A percentile compares a stretch with the other conserved stretches of the same genome.
Evolutionary conservation across 1,140 invertebrate genomes (phyloP).

Genomic region (Plectus sambesii): DNA sequence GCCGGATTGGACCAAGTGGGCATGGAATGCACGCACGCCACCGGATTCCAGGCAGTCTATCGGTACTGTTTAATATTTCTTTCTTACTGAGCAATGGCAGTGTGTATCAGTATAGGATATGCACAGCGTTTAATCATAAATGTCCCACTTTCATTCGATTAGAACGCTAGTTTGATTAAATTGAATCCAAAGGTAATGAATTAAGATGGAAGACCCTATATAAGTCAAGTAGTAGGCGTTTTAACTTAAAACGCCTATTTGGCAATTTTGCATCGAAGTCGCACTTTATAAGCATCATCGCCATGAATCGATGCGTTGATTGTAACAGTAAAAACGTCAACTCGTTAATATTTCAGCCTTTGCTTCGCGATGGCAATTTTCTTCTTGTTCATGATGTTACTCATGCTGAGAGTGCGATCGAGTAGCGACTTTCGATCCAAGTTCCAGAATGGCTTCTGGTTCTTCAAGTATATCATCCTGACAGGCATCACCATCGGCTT

Average conservation of each 20-base stretch:
- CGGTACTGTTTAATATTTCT: conserved; percentile 23
- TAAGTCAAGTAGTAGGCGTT: conserved; percentile 6
- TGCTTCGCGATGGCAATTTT: conserved; percentile 87
- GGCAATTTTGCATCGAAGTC: conserved; percentile 8
- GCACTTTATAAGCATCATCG: neutral
- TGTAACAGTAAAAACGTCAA: neutral
- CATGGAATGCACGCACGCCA: conserved; percentile 30
- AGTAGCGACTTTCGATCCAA: conserved; percentile 80
- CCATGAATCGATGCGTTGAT: neutral
- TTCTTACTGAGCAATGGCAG: too few species aligned
- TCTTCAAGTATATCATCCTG: conserved; percentile 83
- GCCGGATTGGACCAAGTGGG: conserved; percentile 20
- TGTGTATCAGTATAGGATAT: too few species aligned
- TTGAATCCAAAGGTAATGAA: too few species aligned
- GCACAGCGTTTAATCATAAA: too few species aligned
- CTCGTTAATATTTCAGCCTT: conserved; percentile 63
- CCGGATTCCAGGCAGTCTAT: conserved; percentile 44
- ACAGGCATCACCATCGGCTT: conserved; percentile 84
- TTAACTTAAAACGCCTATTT: conserved; percentile 10
- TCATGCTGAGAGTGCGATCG: conserved; percentile 85
- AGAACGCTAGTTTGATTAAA: too few species aligned
- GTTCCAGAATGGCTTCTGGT: conserved; percentile 99
- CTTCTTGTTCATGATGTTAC: conserved; percentile 76
- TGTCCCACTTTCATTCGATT: too few species aligned
- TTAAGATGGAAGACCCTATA: too few species aligned